These are phyloP conservation scores for Struthio camelus DNA, from an alignment of 2,113 vertebrate species.

Conservation along the genomic window DNA sequence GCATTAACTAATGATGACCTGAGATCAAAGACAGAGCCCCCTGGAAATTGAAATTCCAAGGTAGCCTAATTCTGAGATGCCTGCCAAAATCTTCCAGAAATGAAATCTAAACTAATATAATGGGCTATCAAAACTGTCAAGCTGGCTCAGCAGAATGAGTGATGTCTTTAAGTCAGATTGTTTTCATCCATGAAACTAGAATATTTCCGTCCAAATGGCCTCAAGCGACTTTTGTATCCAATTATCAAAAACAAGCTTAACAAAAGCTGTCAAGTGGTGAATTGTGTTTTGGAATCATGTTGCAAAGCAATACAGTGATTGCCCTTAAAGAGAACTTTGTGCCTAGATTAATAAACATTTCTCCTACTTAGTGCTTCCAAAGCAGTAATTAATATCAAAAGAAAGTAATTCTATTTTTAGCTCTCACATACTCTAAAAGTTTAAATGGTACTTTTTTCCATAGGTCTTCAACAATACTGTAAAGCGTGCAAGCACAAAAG, in stretches of 20 bases:
- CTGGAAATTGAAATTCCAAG: constrained; percentile 46
- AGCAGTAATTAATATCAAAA: constrained; percentile 48
- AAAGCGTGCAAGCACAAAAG: constrained; percentile 36
- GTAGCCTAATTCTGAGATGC: constrained; percentile 65
- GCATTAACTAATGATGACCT: constrained; percentile 67
- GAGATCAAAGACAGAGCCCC: constrained; percentile 58
- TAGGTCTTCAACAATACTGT: not conserved
- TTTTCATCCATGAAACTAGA: constrained; percentile 55
- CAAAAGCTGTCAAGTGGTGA: constrained; percentile 39
- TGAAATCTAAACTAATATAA: constrained; percentile 72
- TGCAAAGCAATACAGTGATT: constrained; percentile 6
- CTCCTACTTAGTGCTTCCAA: not conserved
- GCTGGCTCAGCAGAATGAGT: constrained; percentile 60
- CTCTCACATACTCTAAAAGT: not conserved
- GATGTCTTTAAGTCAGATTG: constrained; percentile 54
- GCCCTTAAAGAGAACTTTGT: constrained; percentile 7
- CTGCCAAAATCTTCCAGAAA: constrained; percentile 69
- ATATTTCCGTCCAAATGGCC: constrained; percentile 55
- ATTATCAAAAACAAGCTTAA: constrained; percentile 54
- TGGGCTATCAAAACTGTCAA: constrained; percentile 74
- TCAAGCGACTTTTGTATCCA: constrained; percentile 58
- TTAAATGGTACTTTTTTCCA: not conserved
- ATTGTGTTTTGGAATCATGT: not conserved
- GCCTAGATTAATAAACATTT: constrained; percentile 26
- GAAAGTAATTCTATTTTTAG: constrained; percentile 6